Base-by-base conservation (phyloP, 2,113 vertebrate genomes). In the Anthoscopus minutus region DNA sequence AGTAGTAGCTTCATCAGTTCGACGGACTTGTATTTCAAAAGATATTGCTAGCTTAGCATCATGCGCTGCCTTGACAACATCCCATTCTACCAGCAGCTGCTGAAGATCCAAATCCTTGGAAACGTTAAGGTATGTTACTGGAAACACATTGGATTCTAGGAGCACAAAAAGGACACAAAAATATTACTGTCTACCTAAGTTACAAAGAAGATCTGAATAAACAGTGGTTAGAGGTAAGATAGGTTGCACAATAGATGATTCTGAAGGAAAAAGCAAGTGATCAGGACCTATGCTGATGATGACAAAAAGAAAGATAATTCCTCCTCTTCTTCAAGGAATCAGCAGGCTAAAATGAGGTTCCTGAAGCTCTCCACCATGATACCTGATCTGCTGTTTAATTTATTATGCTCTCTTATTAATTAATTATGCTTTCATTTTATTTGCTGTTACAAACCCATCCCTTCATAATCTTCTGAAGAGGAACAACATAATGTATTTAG, bases 11-110 rank as follows among this genome's bases (percentile, higher is more conserved):
- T 66, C 82, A 51, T 79, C 24, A 4, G 19, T 38, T 95, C 50
- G 93, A 85, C 10, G 48, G 54, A 98, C 94, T 86, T 98, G 61
- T 91, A 98, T 98, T 88, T 98, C 96, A 94, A 98, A 98, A 58
- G 86, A 44, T 80, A 98, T 96, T 45, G 96, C 65, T 51, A 95
- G 79, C 65, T 96, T 85, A 90, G 93, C 88, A 16, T 91, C 74
- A 50, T 93, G 73, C 0, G 81, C 67, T 89, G 86, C 25, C 16
- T 44, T 81, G 50, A 5, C 80, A 87, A 98, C 86, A 48, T 85
- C 88, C 98, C 98, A 98, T 65, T 97, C 92, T 74, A 98, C 69
- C 58, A 94, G 45, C 48, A 98, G 82, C 40, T 2, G n/a, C 24
- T 98, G 98, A 67, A 53, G 58, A 73, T 30, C 1, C 42, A 64